Percentiles rank a stretch among this genome's conserved stretches.
phyloP scores from a whole-genome alignment of 2,113 vertebrate species.

The Thinocorus orbignyianus region DNA sequence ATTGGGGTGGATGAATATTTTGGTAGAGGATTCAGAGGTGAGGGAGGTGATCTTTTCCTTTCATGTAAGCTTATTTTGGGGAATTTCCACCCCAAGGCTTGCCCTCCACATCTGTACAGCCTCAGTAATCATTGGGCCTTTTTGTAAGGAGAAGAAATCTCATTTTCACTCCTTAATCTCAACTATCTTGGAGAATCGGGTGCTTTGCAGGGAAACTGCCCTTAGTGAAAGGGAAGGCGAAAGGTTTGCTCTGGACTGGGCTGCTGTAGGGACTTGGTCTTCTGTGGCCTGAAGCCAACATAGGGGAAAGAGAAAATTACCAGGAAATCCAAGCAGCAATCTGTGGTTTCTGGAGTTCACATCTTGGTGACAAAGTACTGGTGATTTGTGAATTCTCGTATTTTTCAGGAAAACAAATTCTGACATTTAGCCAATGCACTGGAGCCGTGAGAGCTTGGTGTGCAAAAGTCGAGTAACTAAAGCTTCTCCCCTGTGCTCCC shows the following conservation, averaged over 20 bases:
- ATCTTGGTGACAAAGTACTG: not conserved
- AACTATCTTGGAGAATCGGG: not conserved
- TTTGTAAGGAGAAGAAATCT: not conserved
- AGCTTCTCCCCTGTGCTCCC: not conserved
- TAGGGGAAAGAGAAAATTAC: rapidly evolving
- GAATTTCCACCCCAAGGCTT: not conserved
- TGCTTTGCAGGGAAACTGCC: not conserved
- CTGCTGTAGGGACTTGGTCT: not conserved
- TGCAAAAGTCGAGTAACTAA: not conserved
- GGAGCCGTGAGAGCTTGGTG: not conserved
- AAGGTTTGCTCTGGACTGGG: not conserved
- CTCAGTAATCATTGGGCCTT: rapidly evolving
- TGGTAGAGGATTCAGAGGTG: not conserved
- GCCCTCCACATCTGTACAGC: rapidly evolving
- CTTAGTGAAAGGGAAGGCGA: rapidly evolving
- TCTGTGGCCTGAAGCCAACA: not conserved
- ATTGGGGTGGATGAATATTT: not conserved
- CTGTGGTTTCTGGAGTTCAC: not conserved
- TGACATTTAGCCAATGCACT: rapidly evolving
- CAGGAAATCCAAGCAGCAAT: not conserved
- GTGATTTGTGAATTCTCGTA: not conserved
- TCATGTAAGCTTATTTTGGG: not conserved
- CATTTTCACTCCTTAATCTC: not conserved
- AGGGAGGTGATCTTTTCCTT: rapidly evolving
- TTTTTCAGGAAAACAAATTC: not conserved